phyloP scores from a whole-genome alignment of 2,888 invertebrate genomes.

The Apodemia zela region DNA sequence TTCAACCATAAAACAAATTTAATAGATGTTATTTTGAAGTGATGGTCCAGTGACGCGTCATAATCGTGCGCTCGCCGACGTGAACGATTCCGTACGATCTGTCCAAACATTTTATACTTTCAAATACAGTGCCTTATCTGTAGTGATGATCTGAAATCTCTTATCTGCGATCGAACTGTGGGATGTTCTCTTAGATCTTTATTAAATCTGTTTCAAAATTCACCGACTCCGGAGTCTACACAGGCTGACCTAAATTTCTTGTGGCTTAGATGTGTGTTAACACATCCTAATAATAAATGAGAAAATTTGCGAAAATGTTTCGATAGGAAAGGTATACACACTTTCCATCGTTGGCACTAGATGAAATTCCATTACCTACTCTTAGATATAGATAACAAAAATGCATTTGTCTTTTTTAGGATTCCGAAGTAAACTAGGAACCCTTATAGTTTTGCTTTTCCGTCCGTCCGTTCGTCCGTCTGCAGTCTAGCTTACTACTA shows the following conservation, averaged over 20 bases:
- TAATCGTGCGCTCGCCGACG: constrained; percentile 68
- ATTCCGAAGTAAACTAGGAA: no score
- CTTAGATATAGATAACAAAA: no score
- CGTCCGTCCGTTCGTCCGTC: no score
- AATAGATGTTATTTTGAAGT: constrained; percentile 40
- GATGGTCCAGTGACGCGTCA: constrained; percentile 48
- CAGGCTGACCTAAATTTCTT: constrained; percentile 12
- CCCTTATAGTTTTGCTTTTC: no score
- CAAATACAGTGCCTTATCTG: constrained; percentile 72
- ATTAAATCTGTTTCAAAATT: constrained; percentile 64
- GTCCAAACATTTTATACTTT: constrained; percentile 81
- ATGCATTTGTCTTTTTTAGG: no score
- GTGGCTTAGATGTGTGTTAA: not conserved
- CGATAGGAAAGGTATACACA: no score
- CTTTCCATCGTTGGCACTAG: no score
- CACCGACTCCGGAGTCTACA: constrained; percentile 15
- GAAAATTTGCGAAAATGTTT: no score
- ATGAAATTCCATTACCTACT: no score
- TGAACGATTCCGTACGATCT: constrained; percentile 76
- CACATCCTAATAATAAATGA: not conserved
- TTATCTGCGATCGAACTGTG: constrained; percentile 70
- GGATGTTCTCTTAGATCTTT: constrained; percentile 74
- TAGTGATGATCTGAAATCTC: constrained; percentile 72
- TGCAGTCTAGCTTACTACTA: no score
- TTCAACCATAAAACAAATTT: constrained; percentile 37